Base-by-base conservation (phyloP, 2,888 invertebrate species). In the Dromius quadrimaculatus region DNA sequence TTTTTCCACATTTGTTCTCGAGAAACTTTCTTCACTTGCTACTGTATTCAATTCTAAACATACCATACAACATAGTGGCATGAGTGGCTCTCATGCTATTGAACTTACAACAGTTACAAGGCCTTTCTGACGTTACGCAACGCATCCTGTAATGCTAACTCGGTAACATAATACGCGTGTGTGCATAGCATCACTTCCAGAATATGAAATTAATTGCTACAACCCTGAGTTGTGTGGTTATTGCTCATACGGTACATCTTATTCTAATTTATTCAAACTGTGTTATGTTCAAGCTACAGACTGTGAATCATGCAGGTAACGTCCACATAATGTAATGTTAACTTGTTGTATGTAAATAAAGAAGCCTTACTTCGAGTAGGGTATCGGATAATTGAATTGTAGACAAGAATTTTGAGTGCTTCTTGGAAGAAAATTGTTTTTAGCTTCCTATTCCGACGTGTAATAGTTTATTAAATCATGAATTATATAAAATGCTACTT, bases 151-250 rank as follows among this genome's bases (percentile, higher is more conserved):
- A 38, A 61, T 41, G 38, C 9, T 54, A 54, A 54, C 50, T 61
- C 61, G 13, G 61, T 61, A 61, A 61, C 41, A 38, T 61, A 61
- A 61, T 61, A 61, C 61, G 61, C 61, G 38, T 61, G 36, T 15
- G 41, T 50, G 47, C 47, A 19, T 5, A 19, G 11, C 61, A 32
- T 61, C 61, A 54, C 20, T 22, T 59, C 34, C 41, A 41, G 61
- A 61, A 61, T 61, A 61, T 61, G 36, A n/a, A 61, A 61, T 61
- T 61, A 61, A 61, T 41, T 61, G 38, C 50, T 23, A 11, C 50
- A 54, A 54, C 50, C 28, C 50, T 28, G 28, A 54, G 41, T 41
- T 2, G 6, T 11, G 15, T 41, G 15, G 41, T 41, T 41, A 41
- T 41, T 41, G 41, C 15, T 41, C 6, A 41, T 41, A 41, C 41